Percentiles rank a stretch among this genome's conserved stretches.
phyloP scores from a whole-genome alignment of 2,888 invertebrate genomes.

The Ochropleura plecta region DNA sequence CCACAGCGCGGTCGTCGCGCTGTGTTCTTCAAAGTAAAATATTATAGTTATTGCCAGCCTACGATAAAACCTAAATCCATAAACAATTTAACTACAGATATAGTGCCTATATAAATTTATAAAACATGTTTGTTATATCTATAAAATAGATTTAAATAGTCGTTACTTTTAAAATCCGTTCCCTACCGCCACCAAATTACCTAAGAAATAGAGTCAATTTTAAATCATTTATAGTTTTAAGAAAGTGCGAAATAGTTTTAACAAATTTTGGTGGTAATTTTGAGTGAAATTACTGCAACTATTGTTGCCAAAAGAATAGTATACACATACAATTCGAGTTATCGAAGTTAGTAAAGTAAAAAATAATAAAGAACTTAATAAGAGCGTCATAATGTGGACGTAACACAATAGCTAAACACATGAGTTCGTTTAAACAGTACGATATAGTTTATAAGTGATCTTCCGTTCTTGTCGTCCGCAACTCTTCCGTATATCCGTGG shows the following conservation, averaged over 20 bases:
- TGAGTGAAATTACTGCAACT: slow-evolving; percentile 54
- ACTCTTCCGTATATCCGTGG: slow-evolving; percentile 75
- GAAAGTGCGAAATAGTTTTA: slow-evolving; percentile 55
- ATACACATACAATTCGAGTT: slow-evolving; percentile 66
- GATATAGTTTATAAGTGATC: slow-evolving; percentile 23
- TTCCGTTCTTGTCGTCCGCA: slow-evolving; percentile 43
- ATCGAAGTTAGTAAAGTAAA: slow-evolving; percentile 61
- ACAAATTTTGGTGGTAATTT: slow-evolving; percentile 61
- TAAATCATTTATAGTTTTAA: slow-evolving; percentile 54
- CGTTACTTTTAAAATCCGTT: slow-evolving; percentile 67
- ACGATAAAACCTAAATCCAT: slow-evolving; percentile 61
- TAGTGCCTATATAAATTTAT: slow-evolving; percentile 69
- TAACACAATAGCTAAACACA: slow-evolving; percentile 61
- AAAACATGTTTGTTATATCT: slow-evolving; percentile 72
- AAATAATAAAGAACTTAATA: slow-evolving; percentile 63
- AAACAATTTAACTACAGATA: slow-evolving; percentile 69
- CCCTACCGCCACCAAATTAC: slow-evolving; percentile 82
- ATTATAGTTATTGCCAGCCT: slow-evolving; percentile 69
- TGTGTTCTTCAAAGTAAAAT: slow-evolving; percentile 60
- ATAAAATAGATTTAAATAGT: slow-evolving; percentile 76
- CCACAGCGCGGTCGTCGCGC: slow-evolving; percentile 48
- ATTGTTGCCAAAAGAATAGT: slow-evolving; percentile 56
- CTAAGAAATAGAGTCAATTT: slow-evolving; percentile 67
- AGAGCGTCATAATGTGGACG: slow-evolving; percentile 55
- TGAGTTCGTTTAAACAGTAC: slow-evolving; percentile 41